Percentiles rank a stretch among this genome's conserved stretches.
These are phyloP conservation scores for Balearica regulorum DNA, from an alignment of 2,797 vertebrate genomes.

Conservation along the genomic window DNA sequence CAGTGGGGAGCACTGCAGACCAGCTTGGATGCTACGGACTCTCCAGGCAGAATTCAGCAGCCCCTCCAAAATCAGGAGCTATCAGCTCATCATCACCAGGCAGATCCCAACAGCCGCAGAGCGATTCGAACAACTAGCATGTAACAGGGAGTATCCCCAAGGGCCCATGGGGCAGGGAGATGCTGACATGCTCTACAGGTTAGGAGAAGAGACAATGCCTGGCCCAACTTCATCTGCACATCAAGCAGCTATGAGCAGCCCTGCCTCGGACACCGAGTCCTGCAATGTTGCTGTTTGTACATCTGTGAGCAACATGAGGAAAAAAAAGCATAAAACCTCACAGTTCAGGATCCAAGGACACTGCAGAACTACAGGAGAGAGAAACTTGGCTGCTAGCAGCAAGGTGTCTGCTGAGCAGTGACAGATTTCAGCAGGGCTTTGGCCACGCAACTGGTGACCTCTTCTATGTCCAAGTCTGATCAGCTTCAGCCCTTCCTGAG, in stretches of 20 bases:
- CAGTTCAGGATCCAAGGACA: slow-evolving; percentile 6
- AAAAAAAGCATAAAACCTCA: neutral
- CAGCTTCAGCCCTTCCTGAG: neutral
- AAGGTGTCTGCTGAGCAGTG: neutral
- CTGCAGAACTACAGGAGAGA: slow-evolving; percentile 18
- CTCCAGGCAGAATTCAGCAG: neutral
- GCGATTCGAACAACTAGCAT: neutral
- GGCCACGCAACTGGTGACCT: neutral
- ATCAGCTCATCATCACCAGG: neutral
- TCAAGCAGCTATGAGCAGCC: neutral
- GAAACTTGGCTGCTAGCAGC: neutral
- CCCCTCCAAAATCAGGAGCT: neutral
- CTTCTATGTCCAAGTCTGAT: neutral
- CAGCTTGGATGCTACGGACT: neutral
- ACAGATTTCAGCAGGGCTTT: neutral
- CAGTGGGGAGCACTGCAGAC: neutral
- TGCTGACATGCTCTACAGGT: neutral
- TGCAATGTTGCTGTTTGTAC: fast-evolving
- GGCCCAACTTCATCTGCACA: neutral
- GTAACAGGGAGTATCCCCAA: neutral
- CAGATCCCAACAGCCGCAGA: neutral
- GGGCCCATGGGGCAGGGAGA: neutral
- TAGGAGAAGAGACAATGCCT: neutral
- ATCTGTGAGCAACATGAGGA: neutral
- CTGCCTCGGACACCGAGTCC: fast-evolving